Evolutionary conservation across 2,888 invertebrate genomes (phyloP), one percentile per base, ranked within the genome.

Genomic region (Frankliniella intonsa): DNA sequence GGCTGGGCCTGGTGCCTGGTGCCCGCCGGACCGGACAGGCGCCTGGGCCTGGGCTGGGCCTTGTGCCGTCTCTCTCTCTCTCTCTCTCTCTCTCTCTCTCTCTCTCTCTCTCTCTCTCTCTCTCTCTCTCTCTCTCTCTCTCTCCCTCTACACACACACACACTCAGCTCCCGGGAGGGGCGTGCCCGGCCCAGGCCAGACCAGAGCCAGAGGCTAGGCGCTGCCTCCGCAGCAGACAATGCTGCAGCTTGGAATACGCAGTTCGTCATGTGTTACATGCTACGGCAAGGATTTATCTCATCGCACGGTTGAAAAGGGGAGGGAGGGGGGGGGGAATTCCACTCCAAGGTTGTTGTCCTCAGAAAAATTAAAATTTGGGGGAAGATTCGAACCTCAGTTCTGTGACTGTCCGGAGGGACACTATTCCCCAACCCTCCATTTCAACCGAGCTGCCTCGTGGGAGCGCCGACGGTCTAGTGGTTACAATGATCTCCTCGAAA

Each of bases 121-220:
- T 65, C 65, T 65, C 65, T 65, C 65, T 65, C 65, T 65, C 65
- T 65, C 65, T 65, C 65, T 65, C 65, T 65, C 65, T 65, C 65
- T 65, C 65, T 65, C n/a, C 55, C 19, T 12, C 3, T 17, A 19
- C 55, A 55, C 17, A 62, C 17, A 19, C 62, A 62, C 17, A 62
- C 17, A 2, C 38, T 38, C 38, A 38, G 38, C 38, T 5, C 38
- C 38, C 5, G 38, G 38, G 38, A 38, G 38, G 38, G 38, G 5
- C 5, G n/a, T n/a, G n/a, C n/a, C n/a, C n/a, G 38, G 38, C 2
- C 38, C 38, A 38, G 38, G 38, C 38, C 38, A 38, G 38, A 5
- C 38, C 38, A 38, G n/a, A 38, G 38, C 38, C 38, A 2, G 38
- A 38, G 3, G 38, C 38, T 38, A n/a, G n/a, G n/a, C n/a, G 38